These are phyloP conservation scores for Amazona guildingii DNA, from an alignment of 2,113 vertebrate genomes.

Conservation along the genomic window DNA sequence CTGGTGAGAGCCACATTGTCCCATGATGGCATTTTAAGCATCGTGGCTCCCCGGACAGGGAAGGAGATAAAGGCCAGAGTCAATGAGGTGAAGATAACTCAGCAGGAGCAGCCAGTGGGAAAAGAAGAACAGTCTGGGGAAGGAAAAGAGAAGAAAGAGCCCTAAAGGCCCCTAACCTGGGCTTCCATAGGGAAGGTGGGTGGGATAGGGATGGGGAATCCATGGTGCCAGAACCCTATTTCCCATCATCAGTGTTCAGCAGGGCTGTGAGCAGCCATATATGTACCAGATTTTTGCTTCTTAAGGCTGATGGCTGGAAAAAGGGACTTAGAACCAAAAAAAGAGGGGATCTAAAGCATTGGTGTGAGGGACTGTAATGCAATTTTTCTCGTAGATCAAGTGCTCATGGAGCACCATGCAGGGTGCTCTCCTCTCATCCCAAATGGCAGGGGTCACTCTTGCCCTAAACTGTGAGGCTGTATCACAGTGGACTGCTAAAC, in stretches of 20 bases:
- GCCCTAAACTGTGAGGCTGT: background rate
- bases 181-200: background rate
- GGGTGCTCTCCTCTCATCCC: background rate
- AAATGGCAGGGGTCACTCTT: background rate
- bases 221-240: background rate
- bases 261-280: background rate
- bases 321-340: background rate
- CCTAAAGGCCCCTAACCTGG: background rate
- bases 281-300: background rate
- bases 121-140: slow-evolving; percentile 23
- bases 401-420: background rate
- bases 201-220: background rate
- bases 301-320: background rate
- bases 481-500: background rate
- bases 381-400: background rate
- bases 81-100: slow-evolving; percentile 75
- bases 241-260: background rate
- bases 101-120: slow-evolving; percentile 43
- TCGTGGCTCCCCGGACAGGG: slow-evolving; percentile 79
- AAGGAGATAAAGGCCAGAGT: slow-evolving; percentile 72
- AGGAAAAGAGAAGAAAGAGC: slow-evolving; percentile 6
- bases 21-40: slow-evolving; percentile 83
- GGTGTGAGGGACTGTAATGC: background rate
- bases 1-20: slow-evolving; percentile 79
- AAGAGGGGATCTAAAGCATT: background rate